Percentiles rank a stretch among this genome's conserved stretches.
These are phyloP conservation scores for Oryzias dopingdopingensis DNA, from an alignment of 2,797 vertebrate genomes.

Conservation along the genomic window DNA sequence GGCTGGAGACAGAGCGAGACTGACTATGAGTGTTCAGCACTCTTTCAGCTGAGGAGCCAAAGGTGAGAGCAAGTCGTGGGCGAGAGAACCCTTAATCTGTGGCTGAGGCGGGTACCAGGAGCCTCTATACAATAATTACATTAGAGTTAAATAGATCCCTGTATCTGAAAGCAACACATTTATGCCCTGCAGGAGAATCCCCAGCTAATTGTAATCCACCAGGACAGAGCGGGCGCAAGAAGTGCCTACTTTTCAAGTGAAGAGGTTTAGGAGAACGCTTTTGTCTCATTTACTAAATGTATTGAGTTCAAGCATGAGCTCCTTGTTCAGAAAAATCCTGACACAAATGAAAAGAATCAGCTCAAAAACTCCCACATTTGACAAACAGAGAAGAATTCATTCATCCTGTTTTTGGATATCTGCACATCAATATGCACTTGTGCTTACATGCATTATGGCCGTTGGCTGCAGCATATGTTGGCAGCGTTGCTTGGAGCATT, in stretches of 20 bases:
- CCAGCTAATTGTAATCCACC: slow-evolving; percentile 84
- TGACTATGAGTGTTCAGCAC: slow-evolving; percentile 66
- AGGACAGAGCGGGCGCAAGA: slow-evolving; percentile 72
- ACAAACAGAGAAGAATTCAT: slow-evolving; percentile 37
- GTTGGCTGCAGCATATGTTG: slow-evolving; percentile 34
- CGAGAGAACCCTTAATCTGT: slow-evolving; percentile 80
- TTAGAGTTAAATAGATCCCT: slow-evolving; percentile 83
- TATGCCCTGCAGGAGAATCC: slow-evolving; percentile 83
- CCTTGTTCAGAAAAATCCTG: slow-evolving; percentile 32
- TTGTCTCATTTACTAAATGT: slow-evolving; percentile 57
- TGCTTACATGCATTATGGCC: slow-evolving; percentile 52
- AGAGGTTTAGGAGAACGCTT: slow-evolving; percentile 66
- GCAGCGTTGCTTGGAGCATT: slow-evolving; percentile 47
- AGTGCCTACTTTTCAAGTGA: slow-evolving; percentile 76
- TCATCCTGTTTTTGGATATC: slow-evolving; percentile 32
- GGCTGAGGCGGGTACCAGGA: slow-evolving; percentile 78
- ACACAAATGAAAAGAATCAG: slow-evolving; percentile 26
- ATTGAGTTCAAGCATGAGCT: slow-evolving; percentile 35
- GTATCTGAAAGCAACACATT: slow-evolving; percentile 88
- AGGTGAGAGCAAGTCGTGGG: slow-evolving; percentile 83
- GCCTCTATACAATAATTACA: slow-evolving; percentile 81
- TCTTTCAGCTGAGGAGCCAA: slow-evolving; percentile 78
- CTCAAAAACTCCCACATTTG: slow-evolving; percentile 17
- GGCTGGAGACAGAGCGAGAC: slow-evolving; percentile 50
- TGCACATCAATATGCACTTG: slow-evolving; percentile 34